Conservation (phyloP, 2,113 vertebrate genomes). For the Channa maculata region DNA sequence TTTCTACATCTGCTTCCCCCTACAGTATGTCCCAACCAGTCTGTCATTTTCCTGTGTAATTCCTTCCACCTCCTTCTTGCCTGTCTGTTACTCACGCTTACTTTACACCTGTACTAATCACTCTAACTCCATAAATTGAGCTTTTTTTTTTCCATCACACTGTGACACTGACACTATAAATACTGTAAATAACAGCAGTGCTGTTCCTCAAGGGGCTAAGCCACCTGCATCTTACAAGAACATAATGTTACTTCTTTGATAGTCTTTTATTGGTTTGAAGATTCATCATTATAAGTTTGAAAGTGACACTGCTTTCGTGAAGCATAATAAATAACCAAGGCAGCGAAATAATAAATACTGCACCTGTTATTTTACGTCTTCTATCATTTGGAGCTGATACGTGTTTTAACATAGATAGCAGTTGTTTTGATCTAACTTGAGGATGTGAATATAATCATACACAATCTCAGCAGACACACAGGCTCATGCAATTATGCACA, state of each 20-base stretch:
- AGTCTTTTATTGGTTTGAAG: background rate
- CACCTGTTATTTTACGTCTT: background rate
- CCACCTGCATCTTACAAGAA: background rate
- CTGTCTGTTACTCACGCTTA: background rate
- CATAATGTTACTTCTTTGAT: background rate
- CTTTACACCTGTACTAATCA: background rate
- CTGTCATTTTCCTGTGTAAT: background rate
- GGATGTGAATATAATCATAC: no score
- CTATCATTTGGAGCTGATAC: background rate
- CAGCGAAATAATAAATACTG: background rate
- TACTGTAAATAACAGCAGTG: background rate
- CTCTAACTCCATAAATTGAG: background rate
- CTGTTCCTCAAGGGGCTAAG: background rate
- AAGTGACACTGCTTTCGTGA: background rate
- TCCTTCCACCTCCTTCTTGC: background rate
- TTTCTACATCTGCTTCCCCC: no score
- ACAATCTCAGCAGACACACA: background rate
- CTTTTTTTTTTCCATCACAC: background rate
- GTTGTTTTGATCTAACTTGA: conserved; percentile 10
- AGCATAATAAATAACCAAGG: conserved; percentile 1
- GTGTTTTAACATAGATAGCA: conserved; percentile 4
- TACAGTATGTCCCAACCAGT: no score
- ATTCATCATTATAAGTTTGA: conserved; percentile 2
- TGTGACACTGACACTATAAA: background rate
- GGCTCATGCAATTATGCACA: background rate